These are phyloP conservation scores for Larimichthys polyactis DNA, from an alignment of 2,113 vertebrate species.

Conservation along the genomic window DNA sequence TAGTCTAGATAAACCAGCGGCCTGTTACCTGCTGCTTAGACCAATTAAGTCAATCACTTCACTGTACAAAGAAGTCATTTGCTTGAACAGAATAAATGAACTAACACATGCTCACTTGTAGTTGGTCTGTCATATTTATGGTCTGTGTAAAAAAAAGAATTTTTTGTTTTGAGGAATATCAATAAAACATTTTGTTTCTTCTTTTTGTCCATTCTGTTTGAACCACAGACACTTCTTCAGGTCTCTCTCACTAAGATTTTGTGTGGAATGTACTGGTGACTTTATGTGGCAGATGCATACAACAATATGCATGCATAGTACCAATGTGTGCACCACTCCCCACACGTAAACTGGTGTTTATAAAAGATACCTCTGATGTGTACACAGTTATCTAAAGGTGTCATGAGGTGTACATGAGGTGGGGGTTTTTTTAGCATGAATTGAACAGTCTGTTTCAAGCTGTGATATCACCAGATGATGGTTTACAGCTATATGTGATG, in stretches of 20 bases:
- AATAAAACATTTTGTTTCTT: conserved; percentile 84
- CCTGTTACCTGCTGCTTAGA: conserved; percentile 82
- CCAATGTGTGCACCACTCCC: not conserved
- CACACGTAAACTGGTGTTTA: not conserved
- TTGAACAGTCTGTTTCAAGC: too few relatives aligned
- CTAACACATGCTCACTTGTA: conserved; percentile 80
- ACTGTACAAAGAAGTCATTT: conserved; percentile 79
- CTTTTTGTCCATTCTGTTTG: conserved; percentile 76
- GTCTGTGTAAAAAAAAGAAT: conserved; percentile 72
- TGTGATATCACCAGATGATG: too few relatives aligned
- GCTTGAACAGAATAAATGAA: conserved; percentile 84
- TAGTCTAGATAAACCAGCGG: conserved; percentile 80
- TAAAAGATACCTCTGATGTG: too few relatives aligned
- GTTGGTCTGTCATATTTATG: conserved; percentile 81
- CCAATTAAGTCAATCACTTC: conserved; percentile 75
- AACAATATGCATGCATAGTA: not conserved
- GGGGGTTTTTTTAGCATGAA: too few relatives aligned
- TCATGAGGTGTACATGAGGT: too few relatives aligned
- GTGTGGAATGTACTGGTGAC: not conserved
- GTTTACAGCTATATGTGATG: too few relatives aligned
- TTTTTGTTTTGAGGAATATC: conserved; percentile 80
- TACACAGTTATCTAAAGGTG: too few relatives aligned
- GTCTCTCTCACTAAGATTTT: not conserved
- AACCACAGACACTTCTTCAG: conserved; percentile 31
- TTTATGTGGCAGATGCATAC: not conserved